Conservation (phyloP, 2,113 vertebrate genomes). For the Lota lota region DNA sequence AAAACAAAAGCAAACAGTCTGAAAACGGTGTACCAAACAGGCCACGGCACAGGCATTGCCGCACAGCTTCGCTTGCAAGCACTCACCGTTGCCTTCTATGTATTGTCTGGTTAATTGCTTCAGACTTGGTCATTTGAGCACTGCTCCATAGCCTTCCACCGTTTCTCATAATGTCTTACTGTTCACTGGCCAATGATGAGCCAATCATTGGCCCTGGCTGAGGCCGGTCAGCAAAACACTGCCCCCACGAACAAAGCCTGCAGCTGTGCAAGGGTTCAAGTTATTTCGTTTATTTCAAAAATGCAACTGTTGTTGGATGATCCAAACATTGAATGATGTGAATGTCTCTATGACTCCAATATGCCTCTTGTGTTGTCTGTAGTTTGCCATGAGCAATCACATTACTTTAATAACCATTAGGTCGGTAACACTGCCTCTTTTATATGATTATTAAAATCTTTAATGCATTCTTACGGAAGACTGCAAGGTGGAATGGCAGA, state of each 20-base stretch:
- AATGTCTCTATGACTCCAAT: too few relatives aligned
- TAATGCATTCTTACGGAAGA: slow-evolving; percentile 51
- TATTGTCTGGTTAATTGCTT: slow-evolving; percentile 9
- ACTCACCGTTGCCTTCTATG: slow-evolving; percentile 14
- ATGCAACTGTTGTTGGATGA: too few relatives aligned
- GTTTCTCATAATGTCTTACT: slow-evolving; percentile 7
- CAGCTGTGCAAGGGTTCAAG: too few relatives aligned
- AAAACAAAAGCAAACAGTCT: too few relatives aligned
- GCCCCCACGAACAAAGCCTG: too few relatives aligned
- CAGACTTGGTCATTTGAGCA: slow-evolving; percentile 22
- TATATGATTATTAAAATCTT: slow-evolving; percentile 31
- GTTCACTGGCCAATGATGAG: slow-evolving; percentile 31
- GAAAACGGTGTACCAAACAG: too few relatives aligned
- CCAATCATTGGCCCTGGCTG: slow-evolving; percentile 31
- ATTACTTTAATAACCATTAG: too few relatives aligned
- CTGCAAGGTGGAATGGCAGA: slow-evolving; percentile 54
- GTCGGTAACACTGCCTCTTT: not conserved
- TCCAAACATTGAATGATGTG: too few relatives aligned
- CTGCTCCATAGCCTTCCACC: not conserved
- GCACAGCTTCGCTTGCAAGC: not conserved
- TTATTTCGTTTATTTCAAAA: too few relatives aligned
- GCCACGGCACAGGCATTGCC: too few relatives aligned
- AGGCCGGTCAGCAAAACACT: not conserved
- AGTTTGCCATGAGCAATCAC: too few relatives aligned
- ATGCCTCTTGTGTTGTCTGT: too few relatives aligned